Conservation (phyloP, 1,140 invertebrate genomes). For the Penaeus vannamei region DNA sequence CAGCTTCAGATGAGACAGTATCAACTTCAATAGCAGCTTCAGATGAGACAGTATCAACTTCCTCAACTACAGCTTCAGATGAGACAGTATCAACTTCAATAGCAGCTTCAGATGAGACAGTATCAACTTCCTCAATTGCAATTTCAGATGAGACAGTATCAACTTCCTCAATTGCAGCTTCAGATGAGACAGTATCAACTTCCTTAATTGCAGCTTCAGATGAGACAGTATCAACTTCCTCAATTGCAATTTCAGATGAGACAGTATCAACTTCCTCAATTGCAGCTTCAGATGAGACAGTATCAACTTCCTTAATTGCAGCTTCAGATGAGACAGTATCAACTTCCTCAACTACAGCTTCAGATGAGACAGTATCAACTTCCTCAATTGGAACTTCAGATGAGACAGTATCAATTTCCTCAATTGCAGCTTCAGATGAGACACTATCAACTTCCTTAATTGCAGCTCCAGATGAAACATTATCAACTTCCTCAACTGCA, state of each 20-base stretch:
- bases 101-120: background rate
- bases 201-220: background rate
- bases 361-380: too few species aligned
- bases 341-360: too few species aligned
- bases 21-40: background rate
- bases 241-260: too few species aligned
- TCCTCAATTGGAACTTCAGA: too few species aligned
- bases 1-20: background rate
- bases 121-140: background rate
- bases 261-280: too few species aligned
- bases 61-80: background rate
- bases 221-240: too few species aligned
- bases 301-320: too few species aligned
- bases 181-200: background rate
- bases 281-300: too few species aligned
- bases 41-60: background rate
- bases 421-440: too few species aligned
- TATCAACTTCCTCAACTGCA: background rate
- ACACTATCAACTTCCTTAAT: constrained; percentile 9
- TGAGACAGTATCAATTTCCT: too few species aligned
- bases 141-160: background rate
- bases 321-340: too few species aligned
- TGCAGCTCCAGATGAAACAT: background rate
- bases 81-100: background rate
- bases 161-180: background rate